These are phyloP conservation scores for Diadema setosum DNA, from an alignment of 35 echinoderm and acorn worm species.

Conservation along the genomic window DNA sequence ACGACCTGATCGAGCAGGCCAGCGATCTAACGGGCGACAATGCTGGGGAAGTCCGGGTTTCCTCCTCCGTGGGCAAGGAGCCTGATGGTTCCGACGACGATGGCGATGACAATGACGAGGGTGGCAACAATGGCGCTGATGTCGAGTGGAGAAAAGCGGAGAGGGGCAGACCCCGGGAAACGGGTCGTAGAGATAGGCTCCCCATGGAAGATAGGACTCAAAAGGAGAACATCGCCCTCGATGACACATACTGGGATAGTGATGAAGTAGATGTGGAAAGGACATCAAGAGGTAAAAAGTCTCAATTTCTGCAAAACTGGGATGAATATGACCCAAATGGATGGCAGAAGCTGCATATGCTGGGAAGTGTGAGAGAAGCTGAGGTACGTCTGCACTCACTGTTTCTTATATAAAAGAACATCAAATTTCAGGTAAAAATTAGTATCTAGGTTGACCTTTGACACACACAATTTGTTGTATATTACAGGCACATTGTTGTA, in stretches of 20 bases:
- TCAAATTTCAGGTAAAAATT: too few relatives aligned
- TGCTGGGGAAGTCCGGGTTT: neutral
- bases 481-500: too few relatives aligned
- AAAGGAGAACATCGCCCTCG: neutral
- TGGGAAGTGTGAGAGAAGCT: neutral
- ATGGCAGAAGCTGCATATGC: neutral
- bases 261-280: neutral
- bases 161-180: too few relatives aligned
- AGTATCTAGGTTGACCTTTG: too few relatives aligned
- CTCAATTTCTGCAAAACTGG: neutral
- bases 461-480: too few relatives aligned
- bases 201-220: neutral
- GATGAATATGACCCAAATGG: neutral
- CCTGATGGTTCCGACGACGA: neutral
- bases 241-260: neutral
- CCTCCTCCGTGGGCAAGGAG: neutral
- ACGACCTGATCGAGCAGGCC: neutral
- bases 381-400: neutral
- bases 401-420: too few relatives aligned
- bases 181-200: neutral
- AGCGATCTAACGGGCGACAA: neutral
- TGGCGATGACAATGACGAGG: too few relatives aligned
- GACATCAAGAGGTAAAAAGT: neutral
- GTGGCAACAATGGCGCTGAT: too few relatives aligned
- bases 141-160: too few relatives aligned